Percentiles rank a stretch among this genome's conserved stretches.
Conservation (phyloP, 2,888 invertebrate species). For the Rhynchonema sp. region DNA sequence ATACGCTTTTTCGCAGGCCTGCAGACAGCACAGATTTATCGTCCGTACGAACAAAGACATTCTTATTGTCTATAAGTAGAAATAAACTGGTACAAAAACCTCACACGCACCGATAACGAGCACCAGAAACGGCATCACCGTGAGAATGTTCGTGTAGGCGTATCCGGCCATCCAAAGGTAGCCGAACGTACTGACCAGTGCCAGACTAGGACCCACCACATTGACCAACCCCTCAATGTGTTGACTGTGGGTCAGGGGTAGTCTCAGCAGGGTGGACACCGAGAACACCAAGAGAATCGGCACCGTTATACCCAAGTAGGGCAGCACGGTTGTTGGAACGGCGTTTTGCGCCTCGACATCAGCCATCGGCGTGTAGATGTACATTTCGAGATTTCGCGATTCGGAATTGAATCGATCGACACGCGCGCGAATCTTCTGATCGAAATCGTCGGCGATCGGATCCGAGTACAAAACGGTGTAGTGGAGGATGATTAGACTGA, state of each 20-base stretch:
- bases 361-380: neutral
- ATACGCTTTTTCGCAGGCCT: no score
- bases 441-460: neutral
- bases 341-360: neutral
- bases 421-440: neutral
- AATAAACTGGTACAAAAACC: no score
- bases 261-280: neutral
- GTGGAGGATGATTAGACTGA: neutral
- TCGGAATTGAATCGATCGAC: neutral
- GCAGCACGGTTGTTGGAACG: neutral
- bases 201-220: conserved; percentile 68
- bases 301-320: neutral
- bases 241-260: neutral
- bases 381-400: neutral
- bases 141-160: conserved; percentile 65
- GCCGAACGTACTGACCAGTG: conserved; percentile 66
- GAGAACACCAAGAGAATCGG: neutral
- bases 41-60: no score
- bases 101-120: conserved; percentile 50
- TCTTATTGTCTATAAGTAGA: no score
- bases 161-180: conserved; percentile 72
- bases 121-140: conserved; percentile 2
- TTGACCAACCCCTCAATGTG: conserved; percentile 50
- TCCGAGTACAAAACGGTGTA: neutral
- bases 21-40: no score